Base-by-base conservation (phyloP, 2,888 invertebrate genomes). In the Antitype chi region DNA sequence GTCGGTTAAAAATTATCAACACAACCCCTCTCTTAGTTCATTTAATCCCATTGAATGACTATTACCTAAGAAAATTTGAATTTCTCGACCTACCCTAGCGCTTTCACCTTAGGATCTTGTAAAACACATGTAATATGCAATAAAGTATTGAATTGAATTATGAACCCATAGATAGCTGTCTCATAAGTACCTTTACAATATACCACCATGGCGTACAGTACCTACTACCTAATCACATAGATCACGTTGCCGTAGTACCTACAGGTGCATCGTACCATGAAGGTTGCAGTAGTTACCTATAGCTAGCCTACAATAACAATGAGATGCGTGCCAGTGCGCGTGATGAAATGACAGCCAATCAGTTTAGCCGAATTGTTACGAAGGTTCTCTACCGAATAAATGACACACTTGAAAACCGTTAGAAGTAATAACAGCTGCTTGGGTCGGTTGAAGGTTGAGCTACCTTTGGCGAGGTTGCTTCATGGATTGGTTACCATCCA, bases 181-280 rank as follows among this genome's bases (percentile, higher is more conserved):
- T 59, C 17, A 70, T 11, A 53, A 67, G 15, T 60, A 38, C 15
- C 15, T 38, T 5, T 17, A 78, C 25, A 66, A 64, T 53, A n/a
- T 62, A 64, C 47, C 13, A 59, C 15, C 60, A 52, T 32, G 32
- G 23, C 38, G 8, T 11, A 7, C 43, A 49, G 8, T 15, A 57
- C 59, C 59, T 32, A 57, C 8, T 47, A 71, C n/a, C 17, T 23
- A 74, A 74, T 74, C 9, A 70, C 75, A 70, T 32, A 62, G 69
- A 63, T 78, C 76, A 71, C 68, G 70, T 9, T 43, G 70, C 38
- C 4, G 23, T 1, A 25, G 43, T 80, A 67, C 81, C 53, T 62
- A 62, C 75, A 70, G 52, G 25, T 55, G 87, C 87, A 80, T 25
- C 57, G 74, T 59, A 66, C 87, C 87, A 25, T 86, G 87, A 87